Evolutionary conservation across 1,140 invertebrate species (phyloP), one percentile per base, ranked within the genome.

Genomic region (Pomacea maculata): DNA sequence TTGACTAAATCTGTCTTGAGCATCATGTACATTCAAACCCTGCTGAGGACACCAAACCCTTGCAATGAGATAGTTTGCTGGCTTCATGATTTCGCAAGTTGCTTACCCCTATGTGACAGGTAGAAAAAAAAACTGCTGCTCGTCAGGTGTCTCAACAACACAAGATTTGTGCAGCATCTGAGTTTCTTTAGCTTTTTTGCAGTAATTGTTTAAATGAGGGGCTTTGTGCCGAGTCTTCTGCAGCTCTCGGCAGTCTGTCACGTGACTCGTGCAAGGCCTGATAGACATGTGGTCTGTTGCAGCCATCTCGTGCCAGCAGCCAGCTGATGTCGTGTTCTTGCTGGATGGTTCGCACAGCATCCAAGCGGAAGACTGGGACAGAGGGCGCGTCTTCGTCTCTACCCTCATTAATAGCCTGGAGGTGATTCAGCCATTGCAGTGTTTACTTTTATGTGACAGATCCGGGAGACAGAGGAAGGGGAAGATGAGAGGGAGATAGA

Each of bases 291-390:
- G 3, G 57, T 15, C 14, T n/a, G 21, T 52, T 54, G 29, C 63
- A 86, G 82, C 79, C 55, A 71, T 86, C 21, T 80, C 82, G 15
- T 88, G 87, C 65, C 68, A 83, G 54, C 80, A 83, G 29, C 85
- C 87, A 25, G 87, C 85, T 9, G 87, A 88, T 73, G 75, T 88
- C 25, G 80, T 86, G 29, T 85, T 88, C 70, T 61, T 88, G n/a
- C 25, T 88, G n/a, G 87, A 88, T 73, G 87, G 86, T 3, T 88
- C 87, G 4, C 78, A 87, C 80, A 87, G 86, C 68, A 87, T 87
- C 52, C 75, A 78, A 9, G 79, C 80, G n/a, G 19, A 61, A 0
- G 83, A 86, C 71, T 87, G 84, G 84, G 63, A 70, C 21, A 84
- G 71, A 73, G 81, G 80, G 81, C 17, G 79, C 52, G 45, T 80